A percentile compares a stretch with the other conserved stretches of the same genome.
Evolutionary conservation across 2,113 vertebrate genomes (phyloP).

Genomic region (Cepphus grylle): DNA sequence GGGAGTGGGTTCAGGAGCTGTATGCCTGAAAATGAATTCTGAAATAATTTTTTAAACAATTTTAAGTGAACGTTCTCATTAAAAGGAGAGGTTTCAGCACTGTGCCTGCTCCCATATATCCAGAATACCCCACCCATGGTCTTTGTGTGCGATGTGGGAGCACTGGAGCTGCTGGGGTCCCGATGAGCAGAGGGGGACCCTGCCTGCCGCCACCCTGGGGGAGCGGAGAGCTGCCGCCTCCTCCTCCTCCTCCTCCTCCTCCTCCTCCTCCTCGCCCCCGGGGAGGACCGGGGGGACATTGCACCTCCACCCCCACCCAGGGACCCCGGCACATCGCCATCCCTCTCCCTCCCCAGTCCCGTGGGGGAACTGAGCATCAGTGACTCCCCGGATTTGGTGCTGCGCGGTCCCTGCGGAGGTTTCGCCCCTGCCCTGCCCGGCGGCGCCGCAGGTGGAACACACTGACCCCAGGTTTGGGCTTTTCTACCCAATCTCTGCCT

Average conservation of each 20-base stretch:
- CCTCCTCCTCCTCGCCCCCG: rapidly evolving
- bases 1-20: background rate
- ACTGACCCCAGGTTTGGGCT: too few species aligned
- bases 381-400: rapidly evolving
- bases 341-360: background rate
- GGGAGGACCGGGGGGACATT: background rate
- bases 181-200: background rate
- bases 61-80: rapidly evolving
- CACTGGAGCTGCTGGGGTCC: background rate
- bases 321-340: rapidly evolving
- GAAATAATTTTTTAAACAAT: rapidly evolving
- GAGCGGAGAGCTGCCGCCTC: too few species aligned
- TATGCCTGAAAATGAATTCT: background rate
- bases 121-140: background rate
- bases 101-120: rapidly evolving
- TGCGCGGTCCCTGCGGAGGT: too few species aligned
- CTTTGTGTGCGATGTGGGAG: rapidly evolving
- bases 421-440: background rate
- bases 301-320: background rate
- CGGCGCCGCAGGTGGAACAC: background rate
- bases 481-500: too few species aligned
- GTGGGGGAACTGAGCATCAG: rapidly evolving
- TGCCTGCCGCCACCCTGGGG: rapidly evolving
- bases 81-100: background rate
- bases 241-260: background rate